These are phyloP conservation scores for Maniola jurtina DNA, from an alignment of 1,140 invertebrate species.

Conservation along the genomic window DNA sequence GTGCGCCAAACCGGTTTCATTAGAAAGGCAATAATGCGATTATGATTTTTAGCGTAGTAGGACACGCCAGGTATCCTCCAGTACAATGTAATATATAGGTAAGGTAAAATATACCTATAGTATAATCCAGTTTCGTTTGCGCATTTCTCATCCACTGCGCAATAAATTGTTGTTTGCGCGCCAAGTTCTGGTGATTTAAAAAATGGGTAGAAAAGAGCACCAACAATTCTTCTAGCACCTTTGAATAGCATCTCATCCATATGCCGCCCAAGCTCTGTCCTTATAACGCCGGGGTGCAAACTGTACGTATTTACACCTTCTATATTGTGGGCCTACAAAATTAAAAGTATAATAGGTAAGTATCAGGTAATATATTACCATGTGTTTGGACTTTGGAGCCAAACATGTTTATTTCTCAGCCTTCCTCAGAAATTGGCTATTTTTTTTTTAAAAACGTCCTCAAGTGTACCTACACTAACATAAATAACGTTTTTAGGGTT, in stretches of 20 bases:
- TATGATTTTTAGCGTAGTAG: too few relatives aligned
- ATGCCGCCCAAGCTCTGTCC: constrained; percentile 87
- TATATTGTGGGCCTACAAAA: constrained; percentile 61
- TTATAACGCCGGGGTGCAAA: constrained; percentile 86
- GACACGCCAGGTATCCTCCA: too few relatives aligned
- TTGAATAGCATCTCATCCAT: constrained; percentile 77
- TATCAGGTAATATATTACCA: too few relatives aligned
- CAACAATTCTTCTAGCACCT: constrained; percentile 53
- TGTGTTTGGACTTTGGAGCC: too few relatives aligned
- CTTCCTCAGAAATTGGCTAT: too few relatives aligned
- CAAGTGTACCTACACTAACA: too few relatives aligned
- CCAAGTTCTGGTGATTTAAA: constrained; percentile 84
- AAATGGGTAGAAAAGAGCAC: constrained; percentile 57
- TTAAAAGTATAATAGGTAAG: constrained; percentile 9
- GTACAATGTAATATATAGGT: too few relatives aligned
- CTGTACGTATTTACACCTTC: constrained; percentile 83
- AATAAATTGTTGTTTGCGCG: constrained; percentile 89
- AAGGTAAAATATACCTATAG: constrained; percentile 74
- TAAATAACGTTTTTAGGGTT: too few relatives aligned
- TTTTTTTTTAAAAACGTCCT: too few relatives aligned
- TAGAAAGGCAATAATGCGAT: too few relatives aligned
- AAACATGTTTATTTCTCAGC: too few relatives aligned
- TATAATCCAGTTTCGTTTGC: constrained; percentile 82
- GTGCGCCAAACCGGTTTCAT: too few relatives aligned
- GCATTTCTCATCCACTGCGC: constrained; percentile 85